Conservation (phyloP, 2,888 invertebrate genomes). For the Chrysodeixis includens region DNA sequence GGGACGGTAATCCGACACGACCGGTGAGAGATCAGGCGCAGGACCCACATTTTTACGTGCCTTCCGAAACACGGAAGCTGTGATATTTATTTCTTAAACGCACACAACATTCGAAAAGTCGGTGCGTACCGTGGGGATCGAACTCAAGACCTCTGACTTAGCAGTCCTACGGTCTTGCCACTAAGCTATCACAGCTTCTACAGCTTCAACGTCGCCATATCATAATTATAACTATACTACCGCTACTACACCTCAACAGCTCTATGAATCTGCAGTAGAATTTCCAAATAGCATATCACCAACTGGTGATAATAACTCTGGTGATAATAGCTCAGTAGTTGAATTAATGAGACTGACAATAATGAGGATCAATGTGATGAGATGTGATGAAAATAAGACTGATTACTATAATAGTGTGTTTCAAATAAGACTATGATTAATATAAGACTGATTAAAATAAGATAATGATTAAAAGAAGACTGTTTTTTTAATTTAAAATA, state of each 20-base stretch:
- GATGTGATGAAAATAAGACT: background rate
- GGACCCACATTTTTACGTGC: too few species aligned
- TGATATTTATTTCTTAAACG: too few species aligned
- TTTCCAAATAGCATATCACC: background rate
- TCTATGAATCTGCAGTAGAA: background rate
- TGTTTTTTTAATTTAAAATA: background rate
- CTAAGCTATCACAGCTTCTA: too few species aligned
- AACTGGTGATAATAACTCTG: background rate
- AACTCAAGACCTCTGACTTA: too few species aligned
- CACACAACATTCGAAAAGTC: too few species aligned
- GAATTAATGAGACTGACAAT: background rate
- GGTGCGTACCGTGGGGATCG: too few species aligned
- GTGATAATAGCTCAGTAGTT: background rate
- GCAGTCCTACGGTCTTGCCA: too few species aligned
- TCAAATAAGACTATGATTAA: background rate
- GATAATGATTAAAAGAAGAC: background rate
- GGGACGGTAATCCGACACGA: too few species aligned
- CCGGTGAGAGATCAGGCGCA: too few species aligned
- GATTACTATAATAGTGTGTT: background rate
- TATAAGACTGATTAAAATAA: background rate
- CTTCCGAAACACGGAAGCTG: too few species aligned
- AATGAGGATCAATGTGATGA: background rate
- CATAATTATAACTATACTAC: background rate
- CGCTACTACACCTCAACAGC: background rate
- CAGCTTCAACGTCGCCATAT: background rate